Percentiles rank a stretch among this genome's conserved stretches.
These are phyloP conservation scores for Physeter macrocephalus DNA, from an alignment of 2,113 vertebrate genomes.

Conservation along the genomic window DNA sequence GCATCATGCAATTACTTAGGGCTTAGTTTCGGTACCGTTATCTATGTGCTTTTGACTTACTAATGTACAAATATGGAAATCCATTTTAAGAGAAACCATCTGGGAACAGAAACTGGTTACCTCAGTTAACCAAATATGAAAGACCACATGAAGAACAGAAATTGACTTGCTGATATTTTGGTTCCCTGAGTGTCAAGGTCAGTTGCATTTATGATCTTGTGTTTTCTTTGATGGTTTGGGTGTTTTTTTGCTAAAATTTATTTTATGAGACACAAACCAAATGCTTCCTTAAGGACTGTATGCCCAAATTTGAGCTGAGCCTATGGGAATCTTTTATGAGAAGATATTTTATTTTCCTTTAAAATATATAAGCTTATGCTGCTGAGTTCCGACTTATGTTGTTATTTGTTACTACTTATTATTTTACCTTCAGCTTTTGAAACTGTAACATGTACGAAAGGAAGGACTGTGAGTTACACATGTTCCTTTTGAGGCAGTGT, in stretches of 20 bases:
- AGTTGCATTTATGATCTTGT: neutral
- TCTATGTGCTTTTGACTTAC: neutral
- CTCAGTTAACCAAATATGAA: neutral
- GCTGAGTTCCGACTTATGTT: neutral
- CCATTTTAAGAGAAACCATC: neutral
- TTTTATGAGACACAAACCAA: slow-evolving; percentile 30
- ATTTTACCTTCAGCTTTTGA: neutral
- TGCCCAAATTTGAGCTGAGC: slow-evolving; percentile 33
- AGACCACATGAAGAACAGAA: slow-evolving; percentile 18
- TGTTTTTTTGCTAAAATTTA: neutral
- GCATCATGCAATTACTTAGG: neutral
- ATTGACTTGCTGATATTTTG: neutral
- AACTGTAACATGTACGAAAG: neutral
- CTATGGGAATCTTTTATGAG: slow-evolving; percentile 22
- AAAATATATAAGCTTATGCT: neutral
- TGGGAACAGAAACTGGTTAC: neutral
- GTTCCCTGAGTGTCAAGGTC: neutral
- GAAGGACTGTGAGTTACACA: neutral
- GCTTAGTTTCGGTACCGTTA: neutral
- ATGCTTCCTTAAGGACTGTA: slow-evolving; percentile 16
- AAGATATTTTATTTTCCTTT: neutral
- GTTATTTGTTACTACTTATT: neutral
- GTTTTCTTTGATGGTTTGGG: neutral
- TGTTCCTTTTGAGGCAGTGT: neutral
- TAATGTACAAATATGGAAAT: neutral